Conservation (phyloP, 2,888 invertebrate species). For the Drosophila austrosaltans region DNA sequence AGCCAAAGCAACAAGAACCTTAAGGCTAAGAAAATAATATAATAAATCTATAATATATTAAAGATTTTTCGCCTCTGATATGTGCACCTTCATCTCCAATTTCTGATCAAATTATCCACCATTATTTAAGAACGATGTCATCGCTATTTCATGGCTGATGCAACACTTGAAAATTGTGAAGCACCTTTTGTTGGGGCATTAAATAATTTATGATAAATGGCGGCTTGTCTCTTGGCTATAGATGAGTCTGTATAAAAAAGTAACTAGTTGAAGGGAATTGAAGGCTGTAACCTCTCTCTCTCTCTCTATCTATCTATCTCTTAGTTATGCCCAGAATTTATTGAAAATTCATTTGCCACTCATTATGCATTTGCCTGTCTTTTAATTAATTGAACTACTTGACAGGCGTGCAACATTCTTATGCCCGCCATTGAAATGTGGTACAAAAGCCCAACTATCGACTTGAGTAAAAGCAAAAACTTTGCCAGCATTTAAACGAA, state of each 20-base stretch:
- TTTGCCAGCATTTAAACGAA: conserved; percentile 52
- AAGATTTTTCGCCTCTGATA: too few relatives aligned
- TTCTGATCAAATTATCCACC: too few relatives aligned
- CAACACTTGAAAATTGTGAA: neutral
- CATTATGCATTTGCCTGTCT: conserved; percentile 58
- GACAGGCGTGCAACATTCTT: conserved; percentile 29
- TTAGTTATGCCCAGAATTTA: neutral
- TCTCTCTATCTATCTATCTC: too few relatives aligned
- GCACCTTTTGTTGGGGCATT: conserved; percentile 36
- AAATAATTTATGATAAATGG: conserved; percentile 31
- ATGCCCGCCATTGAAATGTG: conserved; percentile 19
- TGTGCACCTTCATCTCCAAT: too few relatives aligned
- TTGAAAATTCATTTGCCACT: conserved; percentile 29
- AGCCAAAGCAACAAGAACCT: too few relatives aligned
- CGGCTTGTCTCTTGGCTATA: neutral
- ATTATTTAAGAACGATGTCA: conserved; percentile 28
- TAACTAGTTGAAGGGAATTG: conserved; percentile 19
- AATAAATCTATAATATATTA: too few relatives aligned
- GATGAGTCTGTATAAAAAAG: neutral
- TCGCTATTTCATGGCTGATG: conserved; percentile 21
- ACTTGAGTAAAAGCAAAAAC: conserved; percentile 48
- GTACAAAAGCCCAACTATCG: conserved; percentile 13
- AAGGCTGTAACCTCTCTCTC: neutral
- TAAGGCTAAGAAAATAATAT: too few relatives aligned
- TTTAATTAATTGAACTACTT: conserved; percentile 76